These are phyloP conservation scores for Muscicapa comitata DNA, from an alignment of 2,797 vertebrate genomes.

Conservation along the genomic window DNA sequence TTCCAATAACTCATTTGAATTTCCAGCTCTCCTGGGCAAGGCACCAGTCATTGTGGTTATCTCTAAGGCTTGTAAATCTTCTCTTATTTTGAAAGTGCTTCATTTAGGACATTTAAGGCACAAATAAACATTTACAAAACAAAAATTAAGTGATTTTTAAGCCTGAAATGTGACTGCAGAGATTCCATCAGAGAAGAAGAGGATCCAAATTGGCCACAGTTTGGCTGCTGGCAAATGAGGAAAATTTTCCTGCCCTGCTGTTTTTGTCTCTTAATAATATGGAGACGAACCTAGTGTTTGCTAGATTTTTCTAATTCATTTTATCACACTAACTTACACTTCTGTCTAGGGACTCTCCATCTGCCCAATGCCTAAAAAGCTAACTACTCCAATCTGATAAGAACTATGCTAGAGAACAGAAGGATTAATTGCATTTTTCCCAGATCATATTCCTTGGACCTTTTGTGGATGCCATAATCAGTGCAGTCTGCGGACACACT, in stretches of 20 bases:
- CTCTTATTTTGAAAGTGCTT: slow-evolving; percentile 18
- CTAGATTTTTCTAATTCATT: slow-evolving; percentile 16
- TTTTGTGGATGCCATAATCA: background rate
- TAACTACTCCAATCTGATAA: background rate
- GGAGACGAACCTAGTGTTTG: background rate
- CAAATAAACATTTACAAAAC: slow-evolving; percentile 41
- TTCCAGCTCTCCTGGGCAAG: slow-evolving; percentile 23
- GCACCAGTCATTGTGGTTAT: slow-evolving; percentile 24
- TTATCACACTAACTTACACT: background rate
- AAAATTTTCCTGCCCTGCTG: slow-evolving; percentile 8
- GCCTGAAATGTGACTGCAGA: slow-evolving; percentile 22
- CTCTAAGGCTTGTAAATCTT: slow-evolving; percentile 40
- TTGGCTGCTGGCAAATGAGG: slow-evolving; percentile 11
- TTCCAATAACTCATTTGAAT: slow-evolving; percentile 41
- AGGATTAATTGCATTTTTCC: background rate
- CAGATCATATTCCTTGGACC: background rate
- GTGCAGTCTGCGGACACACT: background rate
- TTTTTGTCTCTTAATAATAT: slow-evolving; percentile 5
- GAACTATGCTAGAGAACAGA: background rate
- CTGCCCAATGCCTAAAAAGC: background rate
- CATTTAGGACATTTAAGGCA: slow-evolving; percentile 23
- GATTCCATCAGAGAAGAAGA: background rate
- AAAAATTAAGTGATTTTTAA: slow-evolving; percentile 52
- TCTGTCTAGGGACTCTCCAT: background rate
- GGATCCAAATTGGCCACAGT: slow-evolving; percentile 27